Percentiles rank a stretch among this genome's conserved stretches.
Conservation (phyloP, 2,113 vertebrate genomes). For the Diphyllodes magnificus region DNA sequence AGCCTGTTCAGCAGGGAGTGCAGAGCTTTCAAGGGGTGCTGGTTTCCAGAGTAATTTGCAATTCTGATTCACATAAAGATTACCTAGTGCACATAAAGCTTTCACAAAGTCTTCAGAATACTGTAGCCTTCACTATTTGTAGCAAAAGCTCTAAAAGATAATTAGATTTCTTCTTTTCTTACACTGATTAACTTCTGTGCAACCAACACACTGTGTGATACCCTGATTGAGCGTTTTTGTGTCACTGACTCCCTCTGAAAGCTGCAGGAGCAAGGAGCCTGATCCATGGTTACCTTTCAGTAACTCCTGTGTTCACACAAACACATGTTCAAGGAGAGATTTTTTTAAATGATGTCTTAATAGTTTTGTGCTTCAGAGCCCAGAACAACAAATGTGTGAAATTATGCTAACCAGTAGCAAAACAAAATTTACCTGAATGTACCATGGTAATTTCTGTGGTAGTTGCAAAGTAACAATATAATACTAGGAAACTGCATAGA, state of each 20-base stretch:
- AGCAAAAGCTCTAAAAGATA: background rate
- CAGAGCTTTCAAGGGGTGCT: background rate
- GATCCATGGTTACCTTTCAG: background rate
- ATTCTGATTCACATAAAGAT: background rate
- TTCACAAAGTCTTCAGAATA: background rate
- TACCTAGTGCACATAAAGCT: background rate
- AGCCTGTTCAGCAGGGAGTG: background rate
- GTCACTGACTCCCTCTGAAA: background rate
- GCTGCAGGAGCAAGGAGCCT: background rate
- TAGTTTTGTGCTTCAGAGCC: background rate
- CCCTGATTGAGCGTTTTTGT: rapidly evolving
- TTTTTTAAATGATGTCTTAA: background rate
- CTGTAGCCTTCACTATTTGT: background rate
- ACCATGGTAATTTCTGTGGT: background rate
- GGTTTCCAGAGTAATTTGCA: background rate
- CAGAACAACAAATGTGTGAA: background rate
- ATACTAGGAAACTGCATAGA: background rate
- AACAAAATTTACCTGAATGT: background rate
- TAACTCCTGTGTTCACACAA: background rate
- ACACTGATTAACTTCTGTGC: background rate
- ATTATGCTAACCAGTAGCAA: background rate
- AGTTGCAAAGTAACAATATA: background rate
- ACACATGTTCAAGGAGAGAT: background rate
- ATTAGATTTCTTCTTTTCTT: background rate
- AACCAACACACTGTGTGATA: background rate